phyloP scores from a whole-genome alignment of 1,140 invertebrate genomes.

The Andricus grossulariae region DNA sequence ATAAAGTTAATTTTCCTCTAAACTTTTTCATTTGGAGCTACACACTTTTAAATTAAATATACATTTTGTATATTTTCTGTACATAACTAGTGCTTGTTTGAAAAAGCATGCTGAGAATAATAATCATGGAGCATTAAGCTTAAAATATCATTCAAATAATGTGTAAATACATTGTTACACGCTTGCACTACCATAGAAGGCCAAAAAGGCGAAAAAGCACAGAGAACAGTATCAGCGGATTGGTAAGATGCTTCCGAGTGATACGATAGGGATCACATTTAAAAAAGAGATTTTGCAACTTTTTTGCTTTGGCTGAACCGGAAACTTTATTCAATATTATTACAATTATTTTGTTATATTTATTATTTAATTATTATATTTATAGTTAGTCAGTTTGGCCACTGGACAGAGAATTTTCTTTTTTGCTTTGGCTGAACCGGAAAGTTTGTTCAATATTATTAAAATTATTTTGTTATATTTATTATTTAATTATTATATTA shows the following conservation, averaged over 20 bases:
- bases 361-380: too few species aligned
- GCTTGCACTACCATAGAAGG: conserved; percentile 76
- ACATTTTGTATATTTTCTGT: too few species aligned
- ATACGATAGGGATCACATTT: conserved; percentile 52
- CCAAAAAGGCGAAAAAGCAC: conserved; percentile 82
- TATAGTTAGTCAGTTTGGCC: too few species aligned
- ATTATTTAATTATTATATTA: too few species aligned
- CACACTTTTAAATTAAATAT: too few species aligned
- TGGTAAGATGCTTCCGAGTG: conserved; percentile 81
- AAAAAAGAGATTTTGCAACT: not conserved
- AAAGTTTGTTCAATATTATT: too few species aligned
- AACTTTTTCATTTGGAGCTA: too few species aligned
- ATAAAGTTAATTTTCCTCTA: too few species aligned
- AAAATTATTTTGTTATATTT: too few species aligned
- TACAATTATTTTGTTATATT: too few species aligned
- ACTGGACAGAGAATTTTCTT: too few species aligned
- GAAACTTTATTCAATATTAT: not conserved
- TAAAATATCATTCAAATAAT: conserved; percentile 63
- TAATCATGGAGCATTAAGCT: conserved; percentile 53
- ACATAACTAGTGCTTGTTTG: not conserved
- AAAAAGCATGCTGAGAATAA: conserved; percentile 48
- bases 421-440: too few species aligned
- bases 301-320: conserved; percentile 2
- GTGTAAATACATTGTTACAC: conserved; percentile 73
- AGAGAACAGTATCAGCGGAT: conserved; percentile 89